Percentiles rank a stretch among this genome's conserved stretches.
Conservation (phyloP, 2,888 invertebrate species). For the Drosophila longiperda region DNA sequence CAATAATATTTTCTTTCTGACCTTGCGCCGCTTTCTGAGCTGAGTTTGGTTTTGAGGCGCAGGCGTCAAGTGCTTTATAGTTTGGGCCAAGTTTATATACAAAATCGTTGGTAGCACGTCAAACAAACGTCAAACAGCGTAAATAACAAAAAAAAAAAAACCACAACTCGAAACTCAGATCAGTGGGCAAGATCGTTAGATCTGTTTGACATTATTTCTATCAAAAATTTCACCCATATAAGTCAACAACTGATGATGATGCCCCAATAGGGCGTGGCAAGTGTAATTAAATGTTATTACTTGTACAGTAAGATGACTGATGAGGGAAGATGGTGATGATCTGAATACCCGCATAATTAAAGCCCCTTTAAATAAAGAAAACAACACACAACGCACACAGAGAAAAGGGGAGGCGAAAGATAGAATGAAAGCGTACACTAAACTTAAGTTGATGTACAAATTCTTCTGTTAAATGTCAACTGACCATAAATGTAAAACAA, state of each 20-base stretch:
- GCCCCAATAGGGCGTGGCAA: slow-evolving; percentile 51
- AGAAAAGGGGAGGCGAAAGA: slow-evolving; percentile 39
- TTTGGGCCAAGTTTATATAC: slow-evolving; percentile 4
- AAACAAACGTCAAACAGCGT: slow-evolving; percentile 35
- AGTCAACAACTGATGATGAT: slow-evolving; percentile 25
- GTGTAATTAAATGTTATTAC: slow-evolving; percentile 74
- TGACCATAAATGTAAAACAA: slow-evolving; percentile 34
- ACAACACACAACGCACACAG: slow-evolving; percentile 20
- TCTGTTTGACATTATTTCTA: slow-evolving; percentile 63
- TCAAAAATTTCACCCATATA: slow-evolving; percentile 53
- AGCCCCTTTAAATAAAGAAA: slow-evolving; percentile 38
- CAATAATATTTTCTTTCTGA: slow-evolving; percentile 36
- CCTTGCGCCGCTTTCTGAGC: slow-evolving; percentile 49
- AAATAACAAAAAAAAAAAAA: slow-evolving; percentile 41
- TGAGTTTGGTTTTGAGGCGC: slow-evolving; percentile 16
- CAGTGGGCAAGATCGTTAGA: too few relatives aligned
- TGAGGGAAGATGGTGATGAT: slow-evolving; percentile 1
- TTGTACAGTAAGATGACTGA: slow-evolving; percentile 51
- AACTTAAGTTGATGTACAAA: slow-evolving; percentile 49
- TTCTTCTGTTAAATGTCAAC: slow-evolving; percentile 46
- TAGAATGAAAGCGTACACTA: slow-evolving; percentile 57
- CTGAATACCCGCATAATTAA: slow-evolving; percentile 53
- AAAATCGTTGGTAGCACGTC: slow-evolving; percentile 26
- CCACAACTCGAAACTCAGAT: slow-evolving; percentile 54
- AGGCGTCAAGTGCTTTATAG: slow-evolving; percentile 49